Conservation (phyloP, 2,113 vertebrate genomes). For the Oncorhynchus keta region DNA sequence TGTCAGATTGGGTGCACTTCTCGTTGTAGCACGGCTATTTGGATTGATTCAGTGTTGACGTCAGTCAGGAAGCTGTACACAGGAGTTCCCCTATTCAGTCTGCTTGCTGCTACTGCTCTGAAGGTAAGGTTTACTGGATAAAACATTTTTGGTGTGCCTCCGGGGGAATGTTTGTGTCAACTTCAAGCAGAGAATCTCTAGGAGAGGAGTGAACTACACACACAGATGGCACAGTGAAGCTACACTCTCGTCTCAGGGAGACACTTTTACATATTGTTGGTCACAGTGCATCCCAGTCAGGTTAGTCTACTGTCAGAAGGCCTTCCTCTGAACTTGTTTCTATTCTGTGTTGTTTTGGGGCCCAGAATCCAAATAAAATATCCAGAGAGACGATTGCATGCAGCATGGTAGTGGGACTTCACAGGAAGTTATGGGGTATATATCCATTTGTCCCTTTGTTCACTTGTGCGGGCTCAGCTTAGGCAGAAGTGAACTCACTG, state of each 20-base stretch:
- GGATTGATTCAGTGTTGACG: slow-evolving; percentile 37
- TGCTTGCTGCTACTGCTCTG: slow-evolving; percentile 26
- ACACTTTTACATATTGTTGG: slow-evolving; percentile 25
- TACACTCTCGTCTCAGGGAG: slow-evolving; percentile 41
- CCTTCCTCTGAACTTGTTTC: slow-evolving; percentile 29
- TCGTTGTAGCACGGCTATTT: slow-evolving; percentile 24
- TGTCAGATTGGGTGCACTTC: slow-evolving; percentile 22
- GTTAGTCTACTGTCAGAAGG: slow-evolving; percentile 30
- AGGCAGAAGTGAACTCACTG: background rate
- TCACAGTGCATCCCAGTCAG: slow-evolving; percentile 25
- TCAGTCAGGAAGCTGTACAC: slow-evolving; percentile 25
- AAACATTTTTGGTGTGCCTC: slow-evolving; percentile 41
- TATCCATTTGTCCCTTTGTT: too few species aligned
- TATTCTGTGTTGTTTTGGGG: slow-evolving; percentile 17
- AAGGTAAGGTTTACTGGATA: slow-evolving; percentile 61
- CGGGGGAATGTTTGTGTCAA: slow-evolving; percentile 58
- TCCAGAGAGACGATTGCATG: background rate
- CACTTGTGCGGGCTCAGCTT: background rate
- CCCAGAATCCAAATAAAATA: background rate
- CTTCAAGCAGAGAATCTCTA: slow-evolving; percentile 37
- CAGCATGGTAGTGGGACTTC: background rate
- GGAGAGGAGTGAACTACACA: slow-evolving; percentile 23
- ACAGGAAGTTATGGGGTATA: background rate
- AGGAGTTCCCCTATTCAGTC: slow-evolving; percentile 27
- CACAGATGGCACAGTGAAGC: slow-evolving; percentile 23